phyloP scores from a whole-genome alignment of 2,888 invertebrate genomes.

The Tridacna crocea region DNA sequence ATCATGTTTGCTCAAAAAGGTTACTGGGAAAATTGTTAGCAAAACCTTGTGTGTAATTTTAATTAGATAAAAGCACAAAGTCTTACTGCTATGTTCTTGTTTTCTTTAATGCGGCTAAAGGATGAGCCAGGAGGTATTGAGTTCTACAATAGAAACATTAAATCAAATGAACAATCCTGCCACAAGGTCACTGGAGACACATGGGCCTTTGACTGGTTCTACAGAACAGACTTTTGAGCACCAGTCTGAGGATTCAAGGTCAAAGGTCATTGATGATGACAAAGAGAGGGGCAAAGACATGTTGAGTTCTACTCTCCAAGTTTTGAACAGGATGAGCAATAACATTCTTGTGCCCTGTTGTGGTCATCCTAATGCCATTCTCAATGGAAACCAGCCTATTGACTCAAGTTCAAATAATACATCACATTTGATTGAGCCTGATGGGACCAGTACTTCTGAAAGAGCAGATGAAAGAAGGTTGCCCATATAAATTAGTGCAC shows the following conservation, averaged over 20 bases:
- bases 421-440: background rate
- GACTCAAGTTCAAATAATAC: conserved; percentile 9
- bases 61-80: no score
- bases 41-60: no score
- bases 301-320: conserved; percentile 6
- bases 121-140: conserved; percentile 72
- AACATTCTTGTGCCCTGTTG: conserved; percentile 17
- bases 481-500: no score
- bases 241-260: conserved; percentile 19
- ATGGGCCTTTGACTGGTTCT: background rate
- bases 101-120: conserved; percentile 41
- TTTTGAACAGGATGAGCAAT: conserved; percentile 6
- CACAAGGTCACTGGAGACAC: background rate
- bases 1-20: no score
- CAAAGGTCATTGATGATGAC: background rate
- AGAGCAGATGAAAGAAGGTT: no score
- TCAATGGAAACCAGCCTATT: conserved; percentile 2
- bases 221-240: background rate
- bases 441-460: no score
- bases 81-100: conserved; percentile 5
- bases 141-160: conserved; percentile 68
- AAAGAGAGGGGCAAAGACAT: background rate
- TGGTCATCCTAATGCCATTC: background rate
- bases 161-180: conserved; percentile 60
- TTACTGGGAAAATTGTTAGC: no score